Base-by-base conservation (phyloP, 2,113 vertebrate species). In the Panthera uncia region DNA sequence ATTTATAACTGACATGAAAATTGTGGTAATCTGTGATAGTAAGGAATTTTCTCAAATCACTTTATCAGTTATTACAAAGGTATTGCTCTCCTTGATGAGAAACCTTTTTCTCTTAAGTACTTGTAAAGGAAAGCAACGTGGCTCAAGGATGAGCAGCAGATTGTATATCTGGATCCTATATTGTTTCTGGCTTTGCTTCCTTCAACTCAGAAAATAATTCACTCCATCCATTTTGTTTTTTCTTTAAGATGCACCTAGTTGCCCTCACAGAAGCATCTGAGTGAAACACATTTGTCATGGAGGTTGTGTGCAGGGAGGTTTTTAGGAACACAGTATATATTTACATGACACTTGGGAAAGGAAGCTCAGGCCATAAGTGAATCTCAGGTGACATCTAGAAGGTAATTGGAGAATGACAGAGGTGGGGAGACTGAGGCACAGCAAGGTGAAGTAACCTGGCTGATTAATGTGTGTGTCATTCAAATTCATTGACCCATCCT, bases 381-480 rank as follows among this genome's bases (percentile, higher is more conserved):
- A 41, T 84, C 25, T 96, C 68, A 23, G 66, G 78, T 41, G 41
- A 68, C 68, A 48, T 74, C 18, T 57, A 68, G 52, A 68, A 86
- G 78, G 33, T 66, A 29, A 66, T 57, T 81, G 36, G 36, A 89
- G 36, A 87, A 79, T 68, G 61, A 68, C 61, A 50, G 48, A 38
- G 6, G 16, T 41, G 29, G 31, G 78, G 33, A 84, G 21, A 71
- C 36, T 63, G 61, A 95, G 80, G 73, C 11, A 33, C 3, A 36
- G 31, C 29, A 65, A 95, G 38, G 52, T 50, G 23, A 89, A 31
- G 31, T n/a, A 5, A 71, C 18, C 7, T 25, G 18, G 69, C 6
- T 76, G 33, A 81, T 97, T 94, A 96, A 95, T 95, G 66, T 91
- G 55, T 83, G 78, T 91, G 86, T 41, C 50, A 61, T 89, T 96